These are phyloP conservation scores for Magallana ariakensis DNA, from an alignment of 1,140 invertebrate species.

Conservation along the genomic window DNA sequence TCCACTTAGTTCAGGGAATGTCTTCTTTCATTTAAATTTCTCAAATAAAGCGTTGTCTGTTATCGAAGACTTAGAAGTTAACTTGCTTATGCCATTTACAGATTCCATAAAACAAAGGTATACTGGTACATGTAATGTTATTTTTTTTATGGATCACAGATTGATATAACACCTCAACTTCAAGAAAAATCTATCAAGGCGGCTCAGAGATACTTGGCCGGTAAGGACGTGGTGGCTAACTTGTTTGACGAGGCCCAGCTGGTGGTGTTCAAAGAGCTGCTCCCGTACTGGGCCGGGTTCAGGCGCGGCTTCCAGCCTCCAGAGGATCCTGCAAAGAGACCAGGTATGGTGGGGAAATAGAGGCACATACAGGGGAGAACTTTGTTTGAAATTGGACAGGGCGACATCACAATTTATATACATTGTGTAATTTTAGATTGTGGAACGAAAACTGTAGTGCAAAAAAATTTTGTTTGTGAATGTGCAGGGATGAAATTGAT, in stretches of 20 bases:
- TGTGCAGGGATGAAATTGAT: too few species aligned
- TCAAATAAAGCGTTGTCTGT: neutral
- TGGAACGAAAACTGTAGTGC: too few species aligned
- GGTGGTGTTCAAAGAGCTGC: slow-evolving; percentile 77
- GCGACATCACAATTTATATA: too few species aligned
- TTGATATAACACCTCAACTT: slow-evolving; percentile 74
- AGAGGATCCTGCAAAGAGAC: slow-evolving; percentile 70
- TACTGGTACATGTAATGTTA: too few species aligned
- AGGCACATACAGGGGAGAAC: too few species aligned
- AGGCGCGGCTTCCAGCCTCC: slow-evolving; percentile 65
- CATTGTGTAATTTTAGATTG: too few species aligned
- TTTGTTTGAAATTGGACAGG: too few species aligned
- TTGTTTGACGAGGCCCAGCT: slow-evolving; percentile 79
- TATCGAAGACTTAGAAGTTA: neutral
- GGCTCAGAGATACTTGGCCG: slow-evolving; percentile 72
- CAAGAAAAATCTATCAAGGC: slow-evolving; percentile 74
- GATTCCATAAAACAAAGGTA: too few species aligned
- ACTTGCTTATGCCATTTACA: neutral
- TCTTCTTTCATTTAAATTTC: neutral
- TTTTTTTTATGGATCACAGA: slow-evolving; percentile 61
- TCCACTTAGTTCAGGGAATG: too few species aligned
- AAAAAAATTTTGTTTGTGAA: too few species aligned
- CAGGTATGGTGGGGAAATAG: slow-evolving; percentile 62
- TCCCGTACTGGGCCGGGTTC: slow-evolving; percentile 79
- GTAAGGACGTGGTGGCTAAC: slow-evolving; percentile 73